Evolutionary conservation across 2,888 invertebrate genomes (phyloP), one percentile per base, ranked within the genome.

Genomic region (Synanthedon formicaeformis): DNA sequence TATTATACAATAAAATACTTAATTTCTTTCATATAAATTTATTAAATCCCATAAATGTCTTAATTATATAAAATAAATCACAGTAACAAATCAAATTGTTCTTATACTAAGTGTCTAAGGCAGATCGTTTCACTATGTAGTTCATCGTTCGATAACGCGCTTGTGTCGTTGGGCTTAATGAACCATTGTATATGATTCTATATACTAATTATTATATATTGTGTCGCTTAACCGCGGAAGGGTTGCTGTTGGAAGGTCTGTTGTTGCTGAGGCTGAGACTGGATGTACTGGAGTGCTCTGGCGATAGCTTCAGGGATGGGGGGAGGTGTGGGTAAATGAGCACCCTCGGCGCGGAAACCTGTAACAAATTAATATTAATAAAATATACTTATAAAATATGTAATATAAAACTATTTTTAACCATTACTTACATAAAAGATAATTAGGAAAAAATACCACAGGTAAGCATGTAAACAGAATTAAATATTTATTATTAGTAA

Each of bases 321-420:
- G 16, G 90, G 91, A 56, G 91, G 88, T n/a, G 90, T 90, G 50
- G 91, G 91, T 53, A 91, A 69, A 58, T 91, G 91, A 50, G 89
- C 89, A 34, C 91, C 91, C 58, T 88, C 82, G 40, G 91, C 80
- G 52, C 84, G 90, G 88, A 91, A 91, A 71, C 91, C 91, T 87
- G 75, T n/a, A 58, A 66, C 54, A 27, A 60, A 56, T 54, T 54
- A 50, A 11, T 40, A 45, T 13, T 6, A 45, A 13, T 45, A 13
- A 18, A 14, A 45, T 45, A 45, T n/a, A 2, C 12, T 45, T 45
- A 45, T 45, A 13, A 45, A 14, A 23, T n/a, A n/a, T n/a, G n/a
- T n/a, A n/a, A n/a, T n/a, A n/a, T n/a, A n/a, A n/a, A n/a, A n/a
- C n/a, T n/a, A n/a, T n/a, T n/a, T n/a, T n/a, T n/a, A n/a, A n/a